phyloP scores from a whole-genome alignment of 2,113 vertebrate genomes.

The Psophia crepitans region DNA sequence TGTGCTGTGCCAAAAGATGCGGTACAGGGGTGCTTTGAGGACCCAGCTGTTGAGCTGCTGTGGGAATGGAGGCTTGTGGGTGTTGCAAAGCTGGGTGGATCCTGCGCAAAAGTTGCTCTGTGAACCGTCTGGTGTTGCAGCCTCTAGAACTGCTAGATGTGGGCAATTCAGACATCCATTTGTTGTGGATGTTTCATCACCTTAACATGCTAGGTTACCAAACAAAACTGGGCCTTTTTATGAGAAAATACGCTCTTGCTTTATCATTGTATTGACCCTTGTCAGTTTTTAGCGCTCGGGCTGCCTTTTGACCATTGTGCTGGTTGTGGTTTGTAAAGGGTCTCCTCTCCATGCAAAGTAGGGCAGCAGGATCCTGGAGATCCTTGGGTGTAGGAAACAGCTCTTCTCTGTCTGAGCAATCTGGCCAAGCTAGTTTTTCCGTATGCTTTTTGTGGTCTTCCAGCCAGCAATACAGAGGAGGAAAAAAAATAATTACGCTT shows the following conservation, averaged over 20 bases:
- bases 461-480: background rate
- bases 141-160: background rate
- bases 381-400: background rate
- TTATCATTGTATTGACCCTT: background rate
- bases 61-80: background rate
- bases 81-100: fast-evolving
- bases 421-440: background rate
- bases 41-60: background rate
- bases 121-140: background rate
- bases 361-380: background rate
- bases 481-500: background rate
- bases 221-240: background rate
- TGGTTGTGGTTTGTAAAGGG: background rate
- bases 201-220: background rate
- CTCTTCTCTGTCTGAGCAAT: background rate
- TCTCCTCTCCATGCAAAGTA: background rate
- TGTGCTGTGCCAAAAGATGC: too few species aligned
- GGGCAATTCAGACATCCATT: background rate
- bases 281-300: background rate
- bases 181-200: background rate
- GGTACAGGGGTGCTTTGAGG: too few species aligned
- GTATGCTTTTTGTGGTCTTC: background rate
- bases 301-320: background rate
- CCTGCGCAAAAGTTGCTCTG: background rate
- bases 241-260: background rate